Evolutionary conservation across 2,797 vertebrate genomes (phyloP).

Genomic region (Odontamblyopus rebecca): DNA sequence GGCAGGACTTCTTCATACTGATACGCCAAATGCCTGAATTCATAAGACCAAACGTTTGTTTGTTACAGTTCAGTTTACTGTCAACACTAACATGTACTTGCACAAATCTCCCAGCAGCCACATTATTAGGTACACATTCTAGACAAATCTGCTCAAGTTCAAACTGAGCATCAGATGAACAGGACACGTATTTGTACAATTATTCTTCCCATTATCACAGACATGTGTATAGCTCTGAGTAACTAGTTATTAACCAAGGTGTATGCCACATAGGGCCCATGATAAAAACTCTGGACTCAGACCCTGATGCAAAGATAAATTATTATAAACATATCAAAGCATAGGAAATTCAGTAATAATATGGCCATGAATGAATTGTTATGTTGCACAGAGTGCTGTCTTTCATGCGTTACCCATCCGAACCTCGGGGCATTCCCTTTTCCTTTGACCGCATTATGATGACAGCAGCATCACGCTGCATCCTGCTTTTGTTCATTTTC

Average conservation of each 20-base stretch:
- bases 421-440: conserved; percentile 20
- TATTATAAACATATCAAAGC: not conserved
- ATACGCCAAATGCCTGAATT: conserved; percentile 20
- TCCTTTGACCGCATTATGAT: conserved; percentile 20
- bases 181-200: not conserved
- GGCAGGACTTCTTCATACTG: conserved; percentile 41
- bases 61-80: not conserved
- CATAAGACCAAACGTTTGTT: not conserved
- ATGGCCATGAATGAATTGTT: not conserved
- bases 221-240: not conserved
- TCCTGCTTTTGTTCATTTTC: conserved; percentile 17
- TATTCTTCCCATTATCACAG: not conserved
- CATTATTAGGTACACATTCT: not conserved
- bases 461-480: conserved; percentile 14
- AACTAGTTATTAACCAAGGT: not conserved
- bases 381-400: not conserved
- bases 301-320: not conserved
- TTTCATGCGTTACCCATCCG: not conserved
- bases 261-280: too few species aligned
- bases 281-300: too few species aligned
- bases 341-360: not conserved
- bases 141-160: not conserved
- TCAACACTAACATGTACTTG: not conserved
- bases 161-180: not conserved
- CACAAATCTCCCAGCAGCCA: not conserved